Percentiles rank a stretch among this genome's conserved stretches.
Evolutionary conservation across 2,888 invertebrate species (phyloP).

Genomic region (Eretmocerus hayati): DNA sequence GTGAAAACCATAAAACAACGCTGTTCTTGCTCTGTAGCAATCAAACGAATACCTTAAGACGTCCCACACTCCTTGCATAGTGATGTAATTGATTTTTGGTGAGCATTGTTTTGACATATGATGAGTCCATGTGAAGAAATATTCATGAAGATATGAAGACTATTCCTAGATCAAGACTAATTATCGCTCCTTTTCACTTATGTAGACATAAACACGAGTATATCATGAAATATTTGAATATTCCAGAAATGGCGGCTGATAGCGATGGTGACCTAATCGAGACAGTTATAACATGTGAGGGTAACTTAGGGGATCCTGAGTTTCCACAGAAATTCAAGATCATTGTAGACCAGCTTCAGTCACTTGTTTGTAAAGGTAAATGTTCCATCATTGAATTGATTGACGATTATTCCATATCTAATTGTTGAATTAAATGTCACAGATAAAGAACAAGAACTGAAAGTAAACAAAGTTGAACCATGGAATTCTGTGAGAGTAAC

Average conservation of each 20-base stretch:
- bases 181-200: not conserved
- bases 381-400: too few relatives aligned
- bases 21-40: too few relatives aligned
- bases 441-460: slow-evolving; percentile 52
- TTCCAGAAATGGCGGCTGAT: slow-evolving; percentile 70
- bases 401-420: too few relatives aligned
- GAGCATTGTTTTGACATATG: slow-evolving; percentile 39
- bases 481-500: slow-evolving; percentile 98
- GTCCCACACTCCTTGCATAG: slow-evolving; percentile 44
- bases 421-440: too few relatives aligned
- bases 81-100: slow-evolving; percentile 48
- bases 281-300: slow-evolving; percentile 86
- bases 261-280: slow-evolving; percentile 69
- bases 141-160: too few relatives aligned
- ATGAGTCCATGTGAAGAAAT: too few relatives aligned
- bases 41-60: slow-evolving; percentile 38
- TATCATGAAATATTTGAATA: not conserved
- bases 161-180: not conserved
- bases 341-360: slow-evolving; percentile 70
- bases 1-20: too few relatives aligned
- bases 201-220: too few relatives aligned
- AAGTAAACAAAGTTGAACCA: slow-evolving; percentile 82
- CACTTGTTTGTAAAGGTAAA: slow-evolving; percentile 68
- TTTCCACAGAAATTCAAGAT: slow-evolving; percentile 75
- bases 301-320: slow-evolving; percentile 80